Conservation (phyloP, 1,140 invertebrate species). For the Phocides pigmalion region DNA sequence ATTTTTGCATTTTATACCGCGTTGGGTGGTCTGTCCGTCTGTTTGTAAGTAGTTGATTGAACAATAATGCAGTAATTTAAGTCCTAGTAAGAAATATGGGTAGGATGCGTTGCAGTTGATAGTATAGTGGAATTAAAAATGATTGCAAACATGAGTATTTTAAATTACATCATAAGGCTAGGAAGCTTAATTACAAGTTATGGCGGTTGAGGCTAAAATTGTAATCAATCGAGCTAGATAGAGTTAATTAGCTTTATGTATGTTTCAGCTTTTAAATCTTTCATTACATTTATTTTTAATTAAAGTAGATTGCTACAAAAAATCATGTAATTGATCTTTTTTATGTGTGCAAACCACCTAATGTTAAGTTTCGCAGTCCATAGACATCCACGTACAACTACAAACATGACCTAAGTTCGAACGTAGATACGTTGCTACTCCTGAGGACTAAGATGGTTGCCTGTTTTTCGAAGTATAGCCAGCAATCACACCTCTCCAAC, state of each 20-base stretch:
- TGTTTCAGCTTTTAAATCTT: no score
- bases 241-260: neutral
- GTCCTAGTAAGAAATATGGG: constrained; percentile 8
- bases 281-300: no score
- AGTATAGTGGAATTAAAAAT: constrained; percentile 19
- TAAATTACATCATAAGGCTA: neutral
- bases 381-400: no score
- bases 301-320: no score
- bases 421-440: no score
- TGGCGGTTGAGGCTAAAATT: neutral
- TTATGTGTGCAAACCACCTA: no score
- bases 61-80: constrained; percentile 21
- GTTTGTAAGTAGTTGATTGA: constrained; percentile 21
- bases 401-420: no score
- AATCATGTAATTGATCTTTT: no score
- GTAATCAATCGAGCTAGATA: neutral
- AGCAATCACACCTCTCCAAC: no score
- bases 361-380: no score
- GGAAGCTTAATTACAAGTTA: neutral
- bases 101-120: neutral
- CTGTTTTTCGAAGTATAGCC: no score
- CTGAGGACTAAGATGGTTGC: no score
- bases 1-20: constrained; percentile 36
- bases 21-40: constrained; percentile 39
- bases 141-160: neutral